Evolutionary conservation across 1,140 invertebrate genomes (phyloP).

Genomic region (Ostrea denselamellosa): DNA sequence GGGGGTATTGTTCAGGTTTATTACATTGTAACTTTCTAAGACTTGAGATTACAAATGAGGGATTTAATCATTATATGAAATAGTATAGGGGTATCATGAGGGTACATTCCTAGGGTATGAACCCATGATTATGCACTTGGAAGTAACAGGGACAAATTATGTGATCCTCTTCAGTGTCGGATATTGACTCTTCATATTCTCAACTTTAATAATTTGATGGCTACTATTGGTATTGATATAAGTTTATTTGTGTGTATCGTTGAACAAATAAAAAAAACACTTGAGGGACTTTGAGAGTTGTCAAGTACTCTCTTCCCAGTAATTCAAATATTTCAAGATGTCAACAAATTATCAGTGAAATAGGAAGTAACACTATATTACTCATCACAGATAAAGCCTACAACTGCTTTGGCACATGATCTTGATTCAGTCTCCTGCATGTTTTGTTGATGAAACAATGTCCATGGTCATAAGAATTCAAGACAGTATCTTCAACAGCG

Average conservation of each 20-base stretch:
- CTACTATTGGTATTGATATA: conserved; percentile 13
- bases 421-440: background rate
- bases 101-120: background rate
- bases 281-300: background rate
- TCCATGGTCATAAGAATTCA: conserved; percentile 1
- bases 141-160: background rate
- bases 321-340: conserved; percentile 1
- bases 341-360: background rate
- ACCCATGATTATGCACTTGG: background rate
- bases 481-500: background rate
- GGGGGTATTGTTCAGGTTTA: background rate
- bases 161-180: background rate
- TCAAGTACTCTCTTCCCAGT: conserved; percentile 12
- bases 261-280: conserved; percentile 22
- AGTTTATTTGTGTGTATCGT: background rate
- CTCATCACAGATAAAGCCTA: background rate
- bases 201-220: conserved; percentile 12
- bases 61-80: background rate
- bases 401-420: background rate
- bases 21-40: conserved; percentile 21
- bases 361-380: background rate
- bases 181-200: conserved; percentile 30
- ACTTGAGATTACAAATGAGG: background rate
- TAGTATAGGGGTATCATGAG: background rate
- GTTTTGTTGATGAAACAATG: conserved; percentile 22